Evolutionary conservation across 2,888 invertebrate genomes (phyloP), one percentile per base, ranked within the genome.

Genomic region (Spilosoma lubricipeda): DNA sequence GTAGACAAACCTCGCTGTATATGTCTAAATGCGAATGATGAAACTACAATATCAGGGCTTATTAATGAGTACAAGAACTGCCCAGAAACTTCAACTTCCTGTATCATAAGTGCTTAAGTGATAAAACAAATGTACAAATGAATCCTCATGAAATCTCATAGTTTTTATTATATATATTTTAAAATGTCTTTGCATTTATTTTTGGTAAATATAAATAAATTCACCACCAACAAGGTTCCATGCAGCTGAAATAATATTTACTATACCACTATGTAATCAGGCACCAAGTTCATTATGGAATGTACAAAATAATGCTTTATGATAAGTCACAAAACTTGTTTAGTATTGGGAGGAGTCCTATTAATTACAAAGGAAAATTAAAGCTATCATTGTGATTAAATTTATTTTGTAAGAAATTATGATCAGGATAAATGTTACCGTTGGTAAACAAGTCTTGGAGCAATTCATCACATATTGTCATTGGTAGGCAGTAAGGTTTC

Each of bases 1-100:
- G 95, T 96, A 8, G 94, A 97, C 66, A 93, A 96, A 27, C 96
- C 97, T 78, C 96, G 98, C 70, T 99, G 99, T 95, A 99, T 98
- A 9, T 99, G 99, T 91, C 96, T 99, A 0, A 94, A 96, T 75
- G 78, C 91, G 4, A 90, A 95, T 7, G 90, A 96, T 2, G 90
- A 95, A 71, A 91, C 95, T 68, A 92, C 96, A 76, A 90, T 96
- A 71, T 80, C 91, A 75, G 92, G 93, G 15, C 95, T 96, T 84
- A 88, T 98, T 42, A 96, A 97, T 87, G 95, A 96, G 81, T 98
- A 98, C 91, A 96, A 97, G 27, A 96, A 96, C 72, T 98, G 98
- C 92, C 91, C 95, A 73, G 88, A 92, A 33, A 91, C 93, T 71
- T 95, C 97, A 18, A 88, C 91, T 33, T 96, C 95, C 82, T 98